Conservation (phyloP, 2,888 invertebrate genomes). For the Syrphus vitripennis region DNA sequence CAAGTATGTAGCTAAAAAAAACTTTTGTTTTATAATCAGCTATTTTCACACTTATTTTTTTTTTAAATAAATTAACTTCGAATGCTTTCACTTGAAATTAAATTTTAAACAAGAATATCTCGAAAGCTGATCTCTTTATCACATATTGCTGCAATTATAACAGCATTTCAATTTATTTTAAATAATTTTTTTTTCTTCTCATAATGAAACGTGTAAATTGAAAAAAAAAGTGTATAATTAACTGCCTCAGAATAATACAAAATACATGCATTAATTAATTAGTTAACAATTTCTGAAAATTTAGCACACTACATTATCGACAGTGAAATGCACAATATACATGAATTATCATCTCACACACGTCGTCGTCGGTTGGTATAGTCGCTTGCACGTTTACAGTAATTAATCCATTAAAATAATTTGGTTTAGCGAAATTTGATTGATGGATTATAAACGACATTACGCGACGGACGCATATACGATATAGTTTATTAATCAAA, state of each 20-base stretch:
- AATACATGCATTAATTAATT: no score
- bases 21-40: background rate
- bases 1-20: no score
- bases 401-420: slow-evolving; percentile 51
- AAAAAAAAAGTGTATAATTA: slow-evolving; percentile 35
- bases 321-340: background rate
- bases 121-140: background rate
- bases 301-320: background rate
- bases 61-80: background rate
- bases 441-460: slow-evolving; percentile 52
- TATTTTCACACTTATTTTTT: background rate
- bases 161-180: background rate
- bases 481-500: slow-evolving; percentile 25
- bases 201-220: background rate
- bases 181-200: background rate
- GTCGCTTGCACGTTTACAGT: background rate
- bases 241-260: background rate
- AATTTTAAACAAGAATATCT: background rate
- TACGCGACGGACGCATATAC: background rate
- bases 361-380: background rate
- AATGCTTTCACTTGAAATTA: slow-evolving; percentile 56
- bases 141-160: background rate
- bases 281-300: slow-evolving; percentile 18
- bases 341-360: slow-evolving; percentile 9
- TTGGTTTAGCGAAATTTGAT: slow-evolving; percentile 55